Evolutionary conservation across 2,113 vertebrate species (phyloP).

Genomic region (Corythoichthys intestinalis): DNA sequence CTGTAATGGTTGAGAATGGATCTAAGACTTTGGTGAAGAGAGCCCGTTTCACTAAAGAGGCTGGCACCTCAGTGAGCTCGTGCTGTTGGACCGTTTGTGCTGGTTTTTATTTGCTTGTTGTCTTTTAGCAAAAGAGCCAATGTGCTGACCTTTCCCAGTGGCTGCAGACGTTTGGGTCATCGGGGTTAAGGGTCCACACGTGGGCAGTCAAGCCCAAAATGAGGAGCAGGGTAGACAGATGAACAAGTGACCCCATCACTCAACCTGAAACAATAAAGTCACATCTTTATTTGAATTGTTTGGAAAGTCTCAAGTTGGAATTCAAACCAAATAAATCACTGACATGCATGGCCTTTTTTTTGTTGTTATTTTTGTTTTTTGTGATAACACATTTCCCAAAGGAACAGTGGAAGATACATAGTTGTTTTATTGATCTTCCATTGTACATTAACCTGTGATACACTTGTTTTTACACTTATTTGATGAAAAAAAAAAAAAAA

Average conservation of each 20-base stretch:
- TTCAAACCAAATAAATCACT: too few relatives aligned
- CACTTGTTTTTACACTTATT: too few relatives aligned
- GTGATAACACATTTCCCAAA: too few relatives aligned
- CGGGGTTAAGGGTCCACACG: constrained; percentile 83
- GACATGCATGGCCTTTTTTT: too few relatives aligned
- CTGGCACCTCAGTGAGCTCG: constrained; percentile 16
- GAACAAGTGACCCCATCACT: constrained; percentile 70
- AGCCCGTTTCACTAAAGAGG: constrained; percentile 24
- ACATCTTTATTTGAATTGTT: not conserved
- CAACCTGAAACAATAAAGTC: constrained; percentile 41
- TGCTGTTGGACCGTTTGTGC: not conserved
- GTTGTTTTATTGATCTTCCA: too few relatives aligned
- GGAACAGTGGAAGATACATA: too few relatives aligned
- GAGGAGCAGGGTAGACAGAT: constrained; percentile 63
- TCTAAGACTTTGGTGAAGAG: constrained; percentile 41
- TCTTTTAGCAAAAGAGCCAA: constrained; percentile 1
- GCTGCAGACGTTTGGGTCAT: constrained; percentile 98
- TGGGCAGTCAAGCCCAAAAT: constrained; percentile 67
- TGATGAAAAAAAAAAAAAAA: too few relatives aligned
- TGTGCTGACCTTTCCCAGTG: constrained; percentile 94
- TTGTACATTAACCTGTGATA: too few relatives aligned
- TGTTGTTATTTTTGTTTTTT: too few relatives aligned
- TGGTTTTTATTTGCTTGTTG: not conserved
- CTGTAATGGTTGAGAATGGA: constrained; percentile 46
- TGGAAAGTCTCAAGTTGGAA: too few relatives aligned